phyloP scores from a whole-genome alignment of 1,140 invertebrate species.

The Diabrotica virgifera region DNA sequence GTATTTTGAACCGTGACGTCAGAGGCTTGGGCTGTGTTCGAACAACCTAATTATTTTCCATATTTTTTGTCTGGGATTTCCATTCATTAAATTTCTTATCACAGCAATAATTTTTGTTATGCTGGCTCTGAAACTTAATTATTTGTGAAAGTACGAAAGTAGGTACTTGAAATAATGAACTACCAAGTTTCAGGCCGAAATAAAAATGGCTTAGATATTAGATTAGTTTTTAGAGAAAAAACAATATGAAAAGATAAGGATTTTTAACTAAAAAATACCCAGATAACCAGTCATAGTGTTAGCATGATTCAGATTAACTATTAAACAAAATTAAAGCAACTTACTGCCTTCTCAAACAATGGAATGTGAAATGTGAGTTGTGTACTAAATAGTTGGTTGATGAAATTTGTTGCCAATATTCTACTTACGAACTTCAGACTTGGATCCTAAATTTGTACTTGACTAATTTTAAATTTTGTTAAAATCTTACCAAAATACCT shows the following conservation, averaged over 20 bases:
- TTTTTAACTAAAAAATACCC: too few relatives aligned
- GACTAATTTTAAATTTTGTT: background rate
- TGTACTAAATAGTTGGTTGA: background rate
- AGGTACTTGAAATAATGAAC: too few relatives aligned
- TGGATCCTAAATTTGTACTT: background rate
- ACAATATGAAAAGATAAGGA: too few relatives aligned
- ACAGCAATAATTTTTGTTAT: background rate
- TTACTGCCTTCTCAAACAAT: background rate
- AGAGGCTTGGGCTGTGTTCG: conserved; percentile 11
- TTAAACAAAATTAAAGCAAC: background rate
- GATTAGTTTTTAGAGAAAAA: too few relatives aligned
- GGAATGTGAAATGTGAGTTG: background rate
- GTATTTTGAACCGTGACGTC: conserved; percentile 10
- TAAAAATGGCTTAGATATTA: too few relatives aligned
- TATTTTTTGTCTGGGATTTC: background rate
- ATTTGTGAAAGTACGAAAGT: too few relatives aligned
- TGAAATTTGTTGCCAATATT: background rate
- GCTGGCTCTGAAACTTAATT: too few relatives aligned
- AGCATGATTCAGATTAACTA: too few relatives aligned
- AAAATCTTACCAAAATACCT: background rate
- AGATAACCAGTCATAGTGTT: too few relatives aligned
- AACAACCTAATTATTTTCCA: background rate
- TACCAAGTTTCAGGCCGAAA: too few relatives aligned
- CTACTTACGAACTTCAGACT: background rate
- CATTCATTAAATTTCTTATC: background rate